Evolutionary conservation across 2,888 invertebrate species (phyloP).

Genomic region (Drosophila heteroneura): DNA sequence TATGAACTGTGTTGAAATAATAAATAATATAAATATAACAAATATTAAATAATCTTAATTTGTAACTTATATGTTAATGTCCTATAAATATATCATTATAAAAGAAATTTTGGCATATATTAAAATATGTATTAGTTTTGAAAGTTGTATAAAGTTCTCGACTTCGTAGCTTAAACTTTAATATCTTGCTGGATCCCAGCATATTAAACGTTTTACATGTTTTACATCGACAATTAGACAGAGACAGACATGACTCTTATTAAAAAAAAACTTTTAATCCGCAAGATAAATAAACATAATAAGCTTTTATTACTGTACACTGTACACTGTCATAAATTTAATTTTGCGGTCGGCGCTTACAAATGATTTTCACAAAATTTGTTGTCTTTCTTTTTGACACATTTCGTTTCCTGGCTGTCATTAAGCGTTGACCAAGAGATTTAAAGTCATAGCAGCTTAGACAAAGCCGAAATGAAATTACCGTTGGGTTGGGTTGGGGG

Average conservation of each 20-base stretch:
- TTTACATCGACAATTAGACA: not conserved
- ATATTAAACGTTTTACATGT: not conserved
- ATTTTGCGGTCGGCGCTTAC: not conserved
- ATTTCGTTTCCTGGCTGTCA: conserved; percentile 20
- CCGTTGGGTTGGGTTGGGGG: not conserved
- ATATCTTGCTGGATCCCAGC: not conserved
- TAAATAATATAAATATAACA: not conserved
- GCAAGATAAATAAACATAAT: conserved; percentile 3
- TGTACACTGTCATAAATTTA: not conserved
- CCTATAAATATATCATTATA: too few species aligned
- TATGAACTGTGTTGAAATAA: not conserved
- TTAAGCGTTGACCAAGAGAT: conserved; percentile 42
- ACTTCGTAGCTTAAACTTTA: not conserved
- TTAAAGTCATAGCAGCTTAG: conserved; percentile 44
- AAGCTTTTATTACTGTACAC: not conserved
- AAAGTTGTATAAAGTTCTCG: not conserved
- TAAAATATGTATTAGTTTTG: not conserved
- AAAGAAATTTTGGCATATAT: too few species aligned
- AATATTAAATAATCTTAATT: not conserved
- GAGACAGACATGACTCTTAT: not conserved
- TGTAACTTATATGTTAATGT: not conserved
- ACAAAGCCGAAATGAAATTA: conserved; percentile 38
- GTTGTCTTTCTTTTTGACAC: not conserved
- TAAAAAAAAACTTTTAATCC: not conserved
- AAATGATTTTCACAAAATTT: not conserved